A percentile compares a stretch with the other conserved stretches of the same genome.
phyloP scores from a whole-genome alignment of 2,888 invertebrate species.

The Drosophila paucipuncta region DNA sequence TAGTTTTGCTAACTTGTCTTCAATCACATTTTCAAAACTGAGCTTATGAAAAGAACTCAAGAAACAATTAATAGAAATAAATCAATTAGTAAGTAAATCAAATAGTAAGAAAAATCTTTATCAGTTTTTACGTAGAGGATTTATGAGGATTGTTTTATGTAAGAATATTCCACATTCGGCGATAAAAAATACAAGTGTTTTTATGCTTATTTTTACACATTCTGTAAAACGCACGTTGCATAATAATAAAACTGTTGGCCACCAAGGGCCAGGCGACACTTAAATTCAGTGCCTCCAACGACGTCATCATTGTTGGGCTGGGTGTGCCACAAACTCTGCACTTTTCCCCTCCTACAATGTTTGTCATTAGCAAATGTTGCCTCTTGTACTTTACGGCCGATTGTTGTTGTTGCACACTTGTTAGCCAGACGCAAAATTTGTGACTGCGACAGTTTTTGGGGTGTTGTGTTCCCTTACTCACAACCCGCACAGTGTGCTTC shows the following conservation, averaged over 20 bases:
- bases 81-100: background rate
- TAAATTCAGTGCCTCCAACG: constrained; percentile 46
- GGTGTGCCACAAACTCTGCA: constrained; percentile 29
- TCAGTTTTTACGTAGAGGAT: background rate
- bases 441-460: constrained; percentile 76
- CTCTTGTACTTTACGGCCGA: constrained; percentile 76
- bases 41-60: background rate
- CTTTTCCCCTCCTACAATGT: constrained; percentile 47
- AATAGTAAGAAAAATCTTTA: background rate
- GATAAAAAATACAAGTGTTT: background rate
- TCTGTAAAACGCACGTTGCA: constrained; percentile 68
- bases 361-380: constrained; percentile 82
- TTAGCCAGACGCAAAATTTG: constrained; percentile 71
- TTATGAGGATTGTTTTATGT: background rate
- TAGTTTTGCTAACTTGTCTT: background rate
- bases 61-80: background rate
- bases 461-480: constrained; percentile 18
- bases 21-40: accelerated
- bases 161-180: constrained; percentile 1
- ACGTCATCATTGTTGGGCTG: constrained; percentile 52
- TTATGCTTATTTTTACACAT: constrained; percentile 5
- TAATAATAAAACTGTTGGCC: constrained; percentile 70
- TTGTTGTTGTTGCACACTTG: constrained; percentile 52
- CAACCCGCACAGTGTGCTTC: constrained; percentile 16
- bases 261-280: constrained; percentile 18